phyloP scores from a whole-genome alignment of 2,113 vertebrate genomes.

The Barnardius zonarius region DNA sequence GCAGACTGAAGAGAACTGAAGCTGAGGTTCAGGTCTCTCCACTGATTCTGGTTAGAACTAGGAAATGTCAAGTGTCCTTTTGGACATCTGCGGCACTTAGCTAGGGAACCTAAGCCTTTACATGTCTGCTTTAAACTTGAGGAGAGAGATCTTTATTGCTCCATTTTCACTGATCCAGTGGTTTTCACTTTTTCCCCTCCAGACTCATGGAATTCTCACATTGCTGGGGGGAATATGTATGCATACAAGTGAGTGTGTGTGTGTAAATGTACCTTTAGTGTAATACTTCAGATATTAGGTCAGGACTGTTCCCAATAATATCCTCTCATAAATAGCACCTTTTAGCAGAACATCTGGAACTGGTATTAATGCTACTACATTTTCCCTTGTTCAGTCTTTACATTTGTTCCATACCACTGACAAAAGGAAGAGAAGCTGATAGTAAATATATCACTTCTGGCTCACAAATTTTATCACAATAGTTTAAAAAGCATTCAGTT shows the following conservation, averaged over 20 bases:
- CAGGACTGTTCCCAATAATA: conserved; percentile 43
- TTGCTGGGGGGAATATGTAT: background rate
- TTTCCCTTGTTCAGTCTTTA: conserved; percentile 1
- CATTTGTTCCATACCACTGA: background rate
- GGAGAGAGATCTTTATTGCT: conserved; percentile 1
- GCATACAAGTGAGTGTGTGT: background rate
- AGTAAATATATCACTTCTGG: background rate
- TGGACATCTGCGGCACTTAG: background rate
- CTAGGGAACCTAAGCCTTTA: background rate
- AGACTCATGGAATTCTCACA: conserved; percentile 6
- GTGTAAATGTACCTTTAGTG: background rate
- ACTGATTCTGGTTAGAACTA: background rate
- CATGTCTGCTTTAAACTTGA: background rate
- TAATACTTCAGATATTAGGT: conserved; percentile 31
- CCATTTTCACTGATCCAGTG: background rate
- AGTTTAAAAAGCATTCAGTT: background rate
- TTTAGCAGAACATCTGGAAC: conserved; percentile 69
- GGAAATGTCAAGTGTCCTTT: background rate
- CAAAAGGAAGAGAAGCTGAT: background rate
- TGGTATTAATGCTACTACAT: conserved; percentile 35
- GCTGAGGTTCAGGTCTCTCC: background rate
- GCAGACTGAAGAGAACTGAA: background rate
- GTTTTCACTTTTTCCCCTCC: conserved; percentile 1
- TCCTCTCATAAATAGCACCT: conserved; percentile 50
- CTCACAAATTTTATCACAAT: background rate